Evolutionary conservation across 2,797 vertebrate species (phyloP), one percentile per base, ranked within the genome.

Genomic region (Anableps anableps): DNA sequence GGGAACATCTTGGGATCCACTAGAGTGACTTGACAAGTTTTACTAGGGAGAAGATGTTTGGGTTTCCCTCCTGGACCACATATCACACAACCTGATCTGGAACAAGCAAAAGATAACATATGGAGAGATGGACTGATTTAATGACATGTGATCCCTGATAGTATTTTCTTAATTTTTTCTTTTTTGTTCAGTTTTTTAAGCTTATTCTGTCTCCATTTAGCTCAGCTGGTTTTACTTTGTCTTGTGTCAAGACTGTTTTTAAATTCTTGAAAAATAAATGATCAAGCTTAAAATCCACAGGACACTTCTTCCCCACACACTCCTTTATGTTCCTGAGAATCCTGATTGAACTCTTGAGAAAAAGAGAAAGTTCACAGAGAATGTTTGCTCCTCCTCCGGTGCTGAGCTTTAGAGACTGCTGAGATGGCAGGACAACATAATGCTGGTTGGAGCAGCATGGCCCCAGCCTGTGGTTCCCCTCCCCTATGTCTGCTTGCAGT

Each of bases 401-500:
- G 36, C 50, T 70, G 29, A 48, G 51, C 71, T 72, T 58, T 43
- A 71, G 36, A 85, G 71, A 78, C 68, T 83, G 72, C 82, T 76
- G 77, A 77, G 77, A 60, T 82, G 80, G 72, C 82, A 82, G 75
- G 51, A 71, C 29, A 82, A 64, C 74, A 76, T 75, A 82, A 77
- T 77, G 41, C 72, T 72, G 64, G 53, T 75, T 64, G 29, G n/a
- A 75, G 79, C 31, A 81, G 73, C 71, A 51, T 8, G 26, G 53
- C 23, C 77, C 10, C 58, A 66, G 76, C 77, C 76, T 77, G n/a
- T 29, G 21, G 19, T 58, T 72, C 76, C 78, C 83, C 79, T 45
- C 62, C 66, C 51, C 78, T 73, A 66, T 82, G 90, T 95, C 92
- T 95, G 88, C 89, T 93, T 94, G 90, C 91, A 91, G 86, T 86